Evolutionary conservation across 53 echinoderm and acorn worm genomes (phyloP).

Genomic region (Arbacia lixula): DNA sequence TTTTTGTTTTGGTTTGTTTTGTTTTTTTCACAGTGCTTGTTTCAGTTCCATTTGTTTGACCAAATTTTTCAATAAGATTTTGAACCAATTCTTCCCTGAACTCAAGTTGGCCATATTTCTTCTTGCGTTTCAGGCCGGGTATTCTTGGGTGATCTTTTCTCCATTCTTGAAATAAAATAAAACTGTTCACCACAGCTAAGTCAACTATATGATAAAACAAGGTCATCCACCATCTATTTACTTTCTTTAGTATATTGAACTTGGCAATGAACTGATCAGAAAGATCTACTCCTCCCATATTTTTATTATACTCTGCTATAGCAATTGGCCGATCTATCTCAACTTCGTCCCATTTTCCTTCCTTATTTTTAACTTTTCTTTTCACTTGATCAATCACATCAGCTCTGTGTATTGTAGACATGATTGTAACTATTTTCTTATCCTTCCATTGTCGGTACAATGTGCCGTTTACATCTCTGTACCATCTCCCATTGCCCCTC

Average conservation of each 20-base stretch:
- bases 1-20: constrained; percentile 2
- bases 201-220: constrained; percentile 25
- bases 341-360: constrained; percentile 6
- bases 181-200: constrained; percentile 24
- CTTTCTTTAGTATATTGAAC: constrained; percentile 12
- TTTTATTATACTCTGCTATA: constrained; percentile 3
- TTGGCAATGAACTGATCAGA: constrained; percentile 16
- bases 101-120: constrained; percentile 28
- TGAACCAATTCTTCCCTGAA: constrained; percentile 26
- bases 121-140: constrained; percentile 2
- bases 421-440: constrained; percentile 18
- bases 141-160: not conserved
- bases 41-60: not conserved
- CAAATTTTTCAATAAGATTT: constrained; percentile 6
- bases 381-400: constrained; percentile 4
- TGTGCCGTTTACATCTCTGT: constrained; percentile 2
- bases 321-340: constrained; percentile 41
- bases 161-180: constrained; percentile 32
- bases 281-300: constrained; percentile 22
- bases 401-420: constrained; percentile 35
- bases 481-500: constrained; percentile 25
- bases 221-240: constrained; percentile 21
- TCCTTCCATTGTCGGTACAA: constrained; percentile 26
- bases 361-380: constrained; percentile 5
- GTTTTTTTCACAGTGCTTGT: constrained; percentile 20